Base-by-base conservation (phyloP, 1,140 invertebrate species). In the Lasaia peninsularis region DNA sequence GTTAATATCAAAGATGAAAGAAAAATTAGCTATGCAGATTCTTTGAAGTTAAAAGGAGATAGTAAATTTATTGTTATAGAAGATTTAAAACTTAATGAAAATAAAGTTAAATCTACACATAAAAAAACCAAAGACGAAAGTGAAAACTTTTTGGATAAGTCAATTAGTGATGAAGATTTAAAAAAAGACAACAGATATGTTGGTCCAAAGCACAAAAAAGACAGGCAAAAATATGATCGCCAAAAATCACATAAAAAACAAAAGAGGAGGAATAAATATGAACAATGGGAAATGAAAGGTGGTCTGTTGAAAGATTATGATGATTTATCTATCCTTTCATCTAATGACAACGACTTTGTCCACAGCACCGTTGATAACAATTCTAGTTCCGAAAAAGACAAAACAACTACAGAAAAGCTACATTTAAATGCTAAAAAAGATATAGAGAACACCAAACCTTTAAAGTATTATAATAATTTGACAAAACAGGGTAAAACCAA, bases 221-320 rank as follows among this genome's bases (percentile, higher is more conserved):
- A 78, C 12, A 73, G 66, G 52, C 83, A 84, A 59, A 83, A 79
- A 72, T 52, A 74, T 37, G 67, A 79, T 35, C 72, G 75, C 14
- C 71, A 76, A 12, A 84, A 84, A 48, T 63, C 56, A 33, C 70
- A 77, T 37, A 86, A 81, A 63, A 88, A 81, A 59, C 76, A 80
- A 56, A 86, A 86, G 52, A 80, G 75, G 21, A 76, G 69, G 18
- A 78, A 80, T 55, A 86, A 80, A 58, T 80, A 84, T 66, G 81
- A 81, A 56, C 73, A 83, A 40, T 86, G 78, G 75, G 78, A 86
- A 65, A 80, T 84, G 62, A 88, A 88, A 57, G 77, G 79, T 18
- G 83, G 80, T 28, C 75, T 83, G 48, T 56, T 82, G 12, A 80
- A 75, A 54, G 78, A 82, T 59, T 83, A 75, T 69, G 82, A 83